A percentile compares a stretch with the other conserved stretches of the same genome.
phyloP scores from a whole-genome alignment of 2,113 vertebrate genomes.

The Rhegmatorhina hoffmannsi region DNA sequence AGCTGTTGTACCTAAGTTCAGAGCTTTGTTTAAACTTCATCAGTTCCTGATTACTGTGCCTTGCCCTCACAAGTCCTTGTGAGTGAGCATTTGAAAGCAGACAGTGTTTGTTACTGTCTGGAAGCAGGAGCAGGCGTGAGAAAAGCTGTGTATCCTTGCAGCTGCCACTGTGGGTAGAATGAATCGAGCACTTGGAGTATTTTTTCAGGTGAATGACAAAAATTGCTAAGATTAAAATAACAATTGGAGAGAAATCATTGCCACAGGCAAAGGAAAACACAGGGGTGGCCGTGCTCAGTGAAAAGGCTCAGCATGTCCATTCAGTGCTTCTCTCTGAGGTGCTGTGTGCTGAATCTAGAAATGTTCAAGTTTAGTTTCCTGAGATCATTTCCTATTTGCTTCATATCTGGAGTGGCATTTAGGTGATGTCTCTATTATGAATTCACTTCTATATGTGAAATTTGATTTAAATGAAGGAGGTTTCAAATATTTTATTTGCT shows the following conservation, averaged over 20 bases:
- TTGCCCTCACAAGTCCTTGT: neutral
- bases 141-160: neutral
- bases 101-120: neutral
- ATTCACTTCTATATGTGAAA: neutral
- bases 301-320: neutral
- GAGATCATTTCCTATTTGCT: neutral
- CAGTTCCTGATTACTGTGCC: neutral
- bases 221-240: neutral
- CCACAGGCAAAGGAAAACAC: neutral
- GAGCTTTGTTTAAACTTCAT: neutral
- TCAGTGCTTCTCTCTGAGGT: neutral
- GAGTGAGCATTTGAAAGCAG: neutral
- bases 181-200: neutral
- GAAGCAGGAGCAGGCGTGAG: neutral
- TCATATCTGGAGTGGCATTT: neutral
- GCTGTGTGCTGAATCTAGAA: neutral
- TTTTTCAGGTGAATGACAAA: neutral
- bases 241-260: accelerated
- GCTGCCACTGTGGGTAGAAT: neutral
- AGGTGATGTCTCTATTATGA: neutral
- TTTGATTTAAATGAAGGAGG: neutral
- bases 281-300: neutral
- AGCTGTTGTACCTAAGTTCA: neutral
- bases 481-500: neutral
- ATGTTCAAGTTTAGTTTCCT: neutral